phyloP scores from a whole-genome alignment of 2,888 invertebrate genomes.

The Geophilus truncorum region DNA sequence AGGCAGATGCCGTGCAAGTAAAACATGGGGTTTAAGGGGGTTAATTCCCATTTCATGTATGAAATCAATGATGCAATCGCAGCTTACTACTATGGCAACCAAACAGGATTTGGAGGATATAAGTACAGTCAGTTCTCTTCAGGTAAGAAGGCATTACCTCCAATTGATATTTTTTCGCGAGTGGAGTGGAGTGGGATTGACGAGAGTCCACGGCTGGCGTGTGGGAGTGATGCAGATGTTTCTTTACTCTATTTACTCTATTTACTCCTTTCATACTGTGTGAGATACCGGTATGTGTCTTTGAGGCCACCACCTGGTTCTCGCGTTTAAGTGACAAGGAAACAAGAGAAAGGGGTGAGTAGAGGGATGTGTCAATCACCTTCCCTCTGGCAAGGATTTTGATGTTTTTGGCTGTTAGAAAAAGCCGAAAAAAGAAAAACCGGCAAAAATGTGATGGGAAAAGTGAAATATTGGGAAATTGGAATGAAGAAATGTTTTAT shows the following conservation, averaged over 20 bases:
- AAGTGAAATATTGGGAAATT: not conserved
- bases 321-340: not conserved
- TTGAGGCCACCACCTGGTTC: not conserved
- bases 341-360: not conserved
- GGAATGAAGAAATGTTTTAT: not conserved
- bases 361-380: not conserved
- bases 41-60: not conserved
- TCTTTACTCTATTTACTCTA: not conserved
- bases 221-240: not conserved
- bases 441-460: not conserved
- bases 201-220: not conserved
- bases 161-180: not conserved
- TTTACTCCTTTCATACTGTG: not conserved
- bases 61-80: not conserved
- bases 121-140: not conserved
- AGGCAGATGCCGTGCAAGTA: not conserved
- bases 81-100: not conserved
- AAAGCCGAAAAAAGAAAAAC: not conserved
- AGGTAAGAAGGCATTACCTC: not conserved
- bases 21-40: conserved; percentile 3
- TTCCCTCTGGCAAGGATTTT: not conserved
- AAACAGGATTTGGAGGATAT: not conserved
- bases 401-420: not conserved
- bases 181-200: not conserved
- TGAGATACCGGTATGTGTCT: not conserved